phyloP scores from a whole-genome alignment of 2,888 invertebrate species.

The Serrognathus titanus region DNA sequence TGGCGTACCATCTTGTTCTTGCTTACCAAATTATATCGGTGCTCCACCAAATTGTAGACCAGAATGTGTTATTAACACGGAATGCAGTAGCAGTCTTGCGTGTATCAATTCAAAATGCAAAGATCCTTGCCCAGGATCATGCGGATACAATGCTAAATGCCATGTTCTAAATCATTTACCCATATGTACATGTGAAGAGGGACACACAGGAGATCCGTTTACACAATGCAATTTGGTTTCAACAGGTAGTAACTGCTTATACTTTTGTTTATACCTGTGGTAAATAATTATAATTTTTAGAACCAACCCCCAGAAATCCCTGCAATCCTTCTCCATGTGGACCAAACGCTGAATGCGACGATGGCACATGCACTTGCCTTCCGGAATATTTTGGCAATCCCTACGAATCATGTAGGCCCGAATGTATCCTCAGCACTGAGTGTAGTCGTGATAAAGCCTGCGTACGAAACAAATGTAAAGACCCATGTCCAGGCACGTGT shows the following conservation, averaged over 20 bases:
- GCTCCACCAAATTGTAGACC: slow-evolving; percentile 76
- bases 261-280: not conserved
- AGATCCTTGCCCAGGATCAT: slow-evolving; percentile 81
- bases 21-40: slow-evolving; percentile 74
- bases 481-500: slow-evolving; percentile 71
- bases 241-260: slow-evolving; percentile 30
- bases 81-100: slow-evolving; percentile 73
- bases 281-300: not conserved
- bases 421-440: slow-evolving; percentile 66
- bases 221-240: slow-evolving; percentile 63
- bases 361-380: slow-evolving; percentile 61
- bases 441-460: slow-evolving; percentile 65
- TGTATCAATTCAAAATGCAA: slow-evolving; percentile 76
- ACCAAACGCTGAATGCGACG: slow-evolving; percentile 64
- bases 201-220: slow-evolving; percentile 79
- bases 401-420: slow-evolving; percentile 64
- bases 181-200: slow-evolving; percentile 73
- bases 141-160: slow-evolving; percentile 75
- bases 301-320: slow-evolving; percentile 46
- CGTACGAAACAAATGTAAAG: slow-evolving; percentile 63
- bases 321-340: slow-evolving; percentile 77
- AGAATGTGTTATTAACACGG: slow-evolving; percentile 75
- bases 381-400: slow-evolving; percentile 66
- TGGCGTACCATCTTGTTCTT: slow-evolving; percentile 74
- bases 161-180: slow-evolving; percentile 77